A percentile compares a stretch with the other conserved stretches of the same genome.
These are phyloP conservation scores for Gnathonemus longibarbis DNA, from an alignment of 2,113 vertebrate species.

Conservation along the genomic window DNA sequence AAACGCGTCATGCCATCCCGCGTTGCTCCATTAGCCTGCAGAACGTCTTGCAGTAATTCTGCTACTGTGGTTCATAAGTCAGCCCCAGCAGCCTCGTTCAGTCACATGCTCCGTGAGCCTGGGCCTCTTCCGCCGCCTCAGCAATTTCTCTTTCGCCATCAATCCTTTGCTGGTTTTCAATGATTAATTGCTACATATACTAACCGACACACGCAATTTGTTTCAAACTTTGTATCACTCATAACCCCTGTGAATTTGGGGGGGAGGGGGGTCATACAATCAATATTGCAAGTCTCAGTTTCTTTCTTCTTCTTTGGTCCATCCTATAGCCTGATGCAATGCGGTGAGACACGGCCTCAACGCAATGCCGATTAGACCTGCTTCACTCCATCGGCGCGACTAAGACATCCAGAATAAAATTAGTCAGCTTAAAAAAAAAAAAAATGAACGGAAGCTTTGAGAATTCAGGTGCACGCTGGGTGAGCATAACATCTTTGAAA, in stretches of 20 bases:
- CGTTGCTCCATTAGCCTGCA: neutral
- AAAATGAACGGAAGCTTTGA: neutral
- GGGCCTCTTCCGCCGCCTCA: neutral
- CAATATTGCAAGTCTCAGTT: neutral
- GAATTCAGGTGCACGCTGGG: neutral
- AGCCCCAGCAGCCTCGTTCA: neutral
- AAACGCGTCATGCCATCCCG: neutral
- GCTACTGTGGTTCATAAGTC: neutral
- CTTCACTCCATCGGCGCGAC: neutral
- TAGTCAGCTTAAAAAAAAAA: neutral
- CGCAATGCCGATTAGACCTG: neutral
- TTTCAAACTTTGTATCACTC: neutral
- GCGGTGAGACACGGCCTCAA: neutral
- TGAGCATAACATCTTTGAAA: neutral
- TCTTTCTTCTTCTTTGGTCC: neutral
- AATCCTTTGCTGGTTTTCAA: neutral
- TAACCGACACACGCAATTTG: neutral
- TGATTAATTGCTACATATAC: neutral
- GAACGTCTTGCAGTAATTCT: neutral
- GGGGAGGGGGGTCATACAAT: neutral
- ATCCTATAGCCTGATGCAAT: neutral
- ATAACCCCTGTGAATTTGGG: neutral
- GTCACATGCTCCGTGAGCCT: neutral
- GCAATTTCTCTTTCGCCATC: neutral
- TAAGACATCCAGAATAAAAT: neutral